A percentile compares a stretch with the other conserved stretches of the same genome.
Evolutionary conservation across 2,797 vertebrate species (phyloP).

Genomic region (Sebastes hopkinsi): DNA sequence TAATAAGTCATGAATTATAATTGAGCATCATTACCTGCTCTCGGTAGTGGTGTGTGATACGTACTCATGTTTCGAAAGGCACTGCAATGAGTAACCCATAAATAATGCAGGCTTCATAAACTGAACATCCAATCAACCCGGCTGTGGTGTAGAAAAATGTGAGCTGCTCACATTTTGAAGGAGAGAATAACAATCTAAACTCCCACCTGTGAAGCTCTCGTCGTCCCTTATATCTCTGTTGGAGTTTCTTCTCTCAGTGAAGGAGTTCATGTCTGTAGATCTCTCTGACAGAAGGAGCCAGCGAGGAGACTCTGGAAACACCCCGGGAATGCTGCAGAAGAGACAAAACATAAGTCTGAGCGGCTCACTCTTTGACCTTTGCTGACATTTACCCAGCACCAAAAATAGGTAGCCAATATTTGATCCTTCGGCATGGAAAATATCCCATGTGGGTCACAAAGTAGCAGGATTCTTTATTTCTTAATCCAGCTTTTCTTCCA

Average conservation of each 20-base stretch:
- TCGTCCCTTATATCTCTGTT: slow-evolving; percentile 81
- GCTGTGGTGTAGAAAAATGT: not conserved
- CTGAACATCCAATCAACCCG: not conserved
- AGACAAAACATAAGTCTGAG: not conserved
- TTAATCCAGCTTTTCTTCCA: slow-evolving; percentile 24
- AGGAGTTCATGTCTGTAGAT: slow-evolving; percentile 78
- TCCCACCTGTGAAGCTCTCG: slow-evolving; percentile 83
- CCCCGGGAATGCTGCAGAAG: slow-evolving; percentile 84
- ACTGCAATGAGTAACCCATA: slow-evolving; percentile 10
- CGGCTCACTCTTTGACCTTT: not conserved
- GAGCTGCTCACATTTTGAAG: not conserved
- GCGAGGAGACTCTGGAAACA: slow-evolving; percentile 90
- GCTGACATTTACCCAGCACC: slow-evolving; percentile 10
- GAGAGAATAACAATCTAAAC: not conserved
- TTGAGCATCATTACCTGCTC: slow-evolving; percentile 3
- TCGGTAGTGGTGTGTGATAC: not conserved
- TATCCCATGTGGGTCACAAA: not conserved
- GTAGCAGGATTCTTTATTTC: slow-evolving; percentile 11
- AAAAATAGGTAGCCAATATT: not conserved
- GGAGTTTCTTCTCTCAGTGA: slow-evolving; percentile 79
- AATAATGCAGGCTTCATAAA: slow-evolving; percentile 36
- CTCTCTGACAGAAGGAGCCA: slow-evolving; percentile 89
- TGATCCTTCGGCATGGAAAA: slow-evolving; percentile 23
- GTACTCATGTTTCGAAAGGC: slow-evolving; percentile 1
- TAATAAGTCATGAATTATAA: slow-evolving; percentile 35